Conservation (phyloP, 2,888 invertebrate genomes). For the Eupithecia abbreviata region DNA sequence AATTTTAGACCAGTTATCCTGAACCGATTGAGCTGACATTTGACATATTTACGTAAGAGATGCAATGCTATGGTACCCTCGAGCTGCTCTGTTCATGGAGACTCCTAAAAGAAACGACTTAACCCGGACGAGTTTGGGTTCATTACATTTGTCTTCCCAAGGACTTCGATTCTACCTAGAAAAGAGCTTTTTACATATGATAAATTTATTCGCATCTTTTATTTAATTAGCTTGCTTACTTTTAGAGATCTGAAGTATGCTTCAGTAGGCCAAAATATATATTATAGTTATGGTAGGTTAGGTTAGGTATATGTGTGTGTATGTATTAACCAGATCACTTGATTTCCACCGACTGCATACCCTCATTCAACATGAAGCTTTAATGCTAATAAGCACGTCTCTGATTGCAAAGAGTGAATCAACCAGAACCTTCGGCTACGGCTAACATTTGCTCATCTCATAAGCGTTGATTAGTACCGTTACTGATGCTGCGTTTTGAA, state of each 20-base stretch:
- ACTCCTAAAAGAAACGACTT: too few species aligned
- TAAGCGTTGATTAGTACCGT: constrained; percentile 45
- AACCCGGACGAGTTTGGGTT: too few species aligned
- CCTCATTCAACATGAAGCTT: constrained; percentile 10
- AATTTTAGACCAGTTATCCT: too few species aligned
- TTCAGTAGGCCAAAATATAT: neutral
- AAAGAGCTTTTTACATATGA: too few species aligned
- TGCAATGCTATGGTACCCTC: too few species aligned
- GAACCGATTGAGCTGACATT: too few species aligned
- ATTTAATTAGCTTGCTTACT: neutral
- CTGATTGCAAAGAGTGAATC: constrained; percentile 29
- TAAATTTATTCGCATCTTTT: neutral
- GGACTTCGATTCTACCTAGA: too few species aligned
- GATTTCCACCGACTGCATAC: neutral
- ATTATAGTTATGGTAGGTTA: neutral
- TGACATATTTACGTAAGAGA: too few species aligned
- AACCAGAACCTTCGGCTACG: constrained; percentile 17
- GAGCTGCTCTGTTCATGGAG: too few species aligned
- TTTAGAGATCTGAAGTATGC: neutral
- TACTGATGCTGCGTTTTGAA: constrained; percentile 30
- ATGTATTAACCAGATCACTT: too few species aligned
- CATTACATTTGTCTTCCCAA: too few species aligned
- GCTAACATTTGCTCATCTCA: constrained; percentile 40
- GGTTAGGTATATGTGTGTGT: too few species aligned
- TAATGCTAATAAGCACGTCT: constrained; percentile 25